phyloP scores from a whole-genome alignment of 2,797 vertebrate species.

The Acridotheres tristis region DNA sequence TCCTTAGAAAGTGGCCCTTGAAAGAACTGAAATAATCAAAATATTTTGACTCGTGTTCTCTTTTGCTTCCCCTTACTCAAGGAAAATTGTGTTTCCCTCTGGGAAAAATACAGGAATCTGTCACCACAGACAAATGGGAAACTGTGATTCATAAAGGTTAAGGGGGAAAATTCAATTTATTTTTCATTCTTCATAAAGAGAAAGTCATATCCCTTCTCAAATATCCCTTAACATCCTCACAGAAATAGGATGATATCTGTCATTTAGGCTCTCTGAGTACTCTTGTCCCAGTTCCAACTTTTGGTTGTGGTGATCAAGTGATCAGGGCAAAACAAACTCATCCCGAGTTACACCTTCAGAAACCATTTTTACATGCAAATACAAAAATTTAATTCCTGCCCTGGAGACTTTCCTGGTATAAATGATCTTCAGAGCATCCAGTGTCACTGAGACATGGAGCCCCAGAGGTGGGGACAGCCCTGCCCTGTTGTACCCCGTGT shows the following conservation, averaged over 20 bases:
- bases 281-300: constrained; percentile 6
- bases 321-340: not conserved
- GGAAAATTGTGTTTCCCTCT: not conserved
- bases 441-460: fast-evolving
- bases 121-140: constrained; percentile 10
- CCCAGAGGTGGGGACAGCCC: not conserved
- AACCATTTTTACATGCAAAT: not conserved
- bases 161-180: not conserved
- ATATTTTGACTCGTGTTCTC: not conserved
- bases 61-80: not conserved
- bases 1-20: not conserved
- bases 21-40: not conserved
- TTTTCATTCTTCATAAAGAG: constrained; percentile 13
- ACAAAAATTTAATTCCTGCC: not conserved
- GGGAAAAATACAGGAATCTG: constrained; percentile 13
- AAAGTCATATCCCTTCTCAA: not conserved
- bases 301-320: not conserved
- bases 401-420: not conserved
- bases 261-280: not conserved
- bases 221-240: not conserved
- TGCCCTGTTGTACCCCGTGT: fast-evolving
- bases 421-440: not conserved
- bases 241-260: constrained; percentile 8
- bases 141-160: constrained; percentile 14
- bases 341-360: not conserved